These are phyloP conservation scores for Pan troglodytes DNA, from an alignment of 2,113 vertebrate genomes.

Conservation along the genomic window NHGRI_mPanTro3-v2.1_pri NC_072408.2:67955001-67955500, in stretches of 20 bases:
- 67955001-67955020: background rate
- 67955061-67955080: background rate
- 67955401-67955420: background rate
- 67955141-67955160: background rate
- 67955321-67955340: background rate
- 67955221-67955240: rapidly evolving
- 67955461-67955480: background rate
- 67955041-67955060: background rate
- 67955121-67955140: background rate
- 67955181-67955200: background rate
- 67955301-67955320: background rate
- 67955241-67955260: background rate
- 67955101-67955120: background rate
- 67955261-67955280: background rate
- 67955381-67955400: background rate
- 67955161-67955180: background rate
- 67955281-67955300: background rate
- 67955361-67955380: background rate
- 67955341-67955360: background rate
- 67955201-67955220: background rate
- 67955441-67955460: background rate
- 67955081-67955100: background rate
- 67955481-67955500: background rate
- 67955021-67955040: background rate
- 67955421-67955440: background rate